Base-by-base conservation (phyloP, 2,888 invertebrate species). In the Merodon equestris region DNA sequence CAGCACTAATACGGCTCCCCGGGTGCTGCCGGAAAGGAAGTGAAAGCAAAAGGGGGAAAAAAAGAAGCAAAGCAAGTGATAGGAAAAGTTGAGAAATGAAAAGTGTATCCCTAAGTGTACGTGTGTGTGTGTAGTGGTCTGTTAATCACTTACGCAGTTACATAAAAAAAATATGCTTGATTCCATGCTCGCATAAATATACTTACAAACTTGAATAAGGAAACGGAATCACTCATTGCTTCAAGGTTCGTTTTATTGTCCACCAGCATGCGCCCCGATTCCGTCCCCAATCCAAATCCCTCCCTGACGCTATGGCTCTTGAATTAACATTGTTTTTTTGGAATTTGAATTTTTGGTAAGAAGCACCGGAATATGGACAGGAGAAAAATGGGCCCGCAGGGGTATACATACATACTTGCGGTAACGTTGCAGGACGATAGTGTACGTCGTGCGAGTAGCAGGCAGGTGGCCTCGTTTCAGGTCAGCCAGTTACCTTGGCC, bases 161-260 rank as follows among this genome's bases (percentile, higher is more conserved):
- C 71, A 71, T 71, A 71, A 71, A 71, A 71, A 70, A 68, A 68
- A 68, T n/a, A 67, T 71, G 61, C 12, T 61, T 61, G 61, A 63
- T 71, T 47, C 44, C 61, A 44, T 56, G 2, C 2, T 7, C 27
- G 27, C 7, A 27, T 27, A 27, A 27, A 27, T 7, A 27, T 27
- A 27, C 27, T 7, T 27, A 27, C 27, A 27, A 27, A 27, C 7
- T 27, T 27, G 27, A 7, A 19, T 71, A 71, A 56, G 15, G 9
- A 42, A 36, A 15, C 45, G 34, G 27, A 53, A 47, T 60, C 47
- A 53, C 15, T 44, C 34, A 34, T 54, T 47, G 48, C 61, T 56
- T 34, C 61, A 56, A 71, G 71, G 71, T 56, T 61, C 44, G 56
- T 56, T 63, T 48, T 61, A 71, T 56, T 48, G 48, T 14, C 56